Evolutionary conservation across 2,797 vertebrate species (phyloP).

Genomic region (Ctenosaura bakeri): DNA sequence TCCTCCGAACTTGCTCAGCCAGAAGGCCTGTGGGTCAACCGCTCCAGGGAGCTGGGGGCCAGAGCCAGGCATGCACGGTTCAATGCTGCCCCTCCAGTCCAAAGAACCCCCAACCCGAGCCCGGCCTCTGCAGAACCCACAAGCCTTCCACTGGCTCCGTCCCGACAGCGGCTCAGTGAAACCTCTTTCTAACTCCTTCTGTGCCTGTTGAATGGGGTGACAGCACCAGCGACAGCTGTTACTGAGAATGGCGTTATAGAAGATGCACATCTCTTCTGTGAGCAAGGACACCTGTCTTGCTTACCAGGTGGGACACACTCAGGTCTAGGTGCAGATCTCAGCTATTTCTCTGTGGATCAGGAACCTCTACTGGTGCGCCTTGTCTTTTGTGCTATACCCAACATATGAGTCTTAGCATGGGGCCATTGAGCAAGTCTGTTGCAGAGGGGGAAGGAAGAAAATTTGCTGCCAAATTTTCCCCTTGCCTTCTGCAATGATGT

Average conservation of each 20-base stretch:
- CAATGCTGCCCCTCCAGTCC: conserved; percentile 57
- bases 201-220: too few relatives aligned
- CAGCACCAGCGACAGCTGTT: too few relatives aligned
- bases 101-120: conserved; percentile 33
- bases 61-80: conserved; percentile 44
- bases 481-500: background rate
- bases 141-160: background rate
- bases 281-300: too few relatives aligned
- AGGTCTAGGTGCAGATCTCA: too few relatives aligned
- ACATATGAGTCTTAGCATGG: background rate
- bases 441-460: too few relatives aligned
- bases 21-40: conserved; percentile 73
- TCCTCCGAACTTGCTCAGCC: conserved; percentile 64
- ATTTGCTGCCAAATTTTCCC: background rate
- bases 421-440: background rate
- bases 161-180: conserved; percentile 87
- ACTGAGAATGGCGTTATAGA: too few relatives aligned
- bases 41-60: conserved; percentile 73
- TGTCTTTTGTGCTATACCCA: rapidly evolving
- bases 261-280: too few relatives aligned
- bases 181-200: conserved; percentile 86
- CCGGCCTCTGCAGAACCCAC: conserved; percentile 56
- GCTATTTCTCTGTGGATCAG: too few relatives aligned
- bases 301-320: too few relatives aligned
- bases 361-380: background rate